Evolutionary conservation across 1,140 invertebrate genomes (phyloP), one percentile per base, ranked within the genome.

Genomic region (Brachionus angularis): DNA sequence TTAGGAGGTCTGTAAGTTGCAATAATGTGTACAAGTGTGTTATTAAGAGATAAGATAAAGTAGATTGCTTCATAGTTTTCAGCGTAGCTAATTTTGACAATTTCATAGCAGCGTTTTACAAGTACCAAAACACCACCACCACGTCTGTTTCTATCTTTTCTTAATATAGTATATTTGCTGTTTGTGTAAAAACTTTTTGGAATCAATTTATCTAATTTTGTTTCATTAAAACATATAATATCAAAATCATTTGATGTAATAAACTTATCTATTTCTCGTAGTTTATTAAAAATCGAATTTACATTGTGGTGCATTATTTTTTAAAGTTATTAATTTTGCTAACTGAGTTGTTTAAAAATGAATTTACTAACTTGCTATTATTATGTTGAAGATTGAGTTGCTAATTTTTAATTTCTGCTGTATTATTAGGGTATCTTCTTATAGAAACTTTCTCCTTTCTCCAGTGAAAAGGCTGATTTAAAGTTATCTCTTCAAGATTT

Each of bases 171-270:
- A 47, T 47, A 47, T 12, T 18, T 18, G 10, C 25, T 8, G 5
- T 47, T 47, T 8, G 1, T n/a, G 8, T 21, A 10, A 47, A 47
- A 47, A 2, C 1, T n/a, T 21, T 47, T 47, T n/a, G 46, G 46
- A 18, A 47, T 47, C 8, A 16, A 21, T 16, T 14, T 8, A 18
- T 47, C 46, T 12, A 47, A 23, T 47, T 47, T 47, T 8, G 46
- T 47, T 47, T 47, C 46, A 47, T 47, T 47, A 47, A 47, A n/a
- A 23, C 10, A 47, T 16, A 47, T n/a, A 23, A 47, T 47, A 23
- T 23, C 46, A 47, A 16, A 3, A 1, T 21, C 7, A 16, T 7
- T 18, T 8, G 14, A 16, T n/a, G 18, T 16, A n/a, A 47, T n/a
- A 47, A 50, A 27, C 21, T 21, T 14, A 25, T 21, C 25, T 12